Base-by-base conservation (phyloP, 1,140 invertebrate genomes). In the Drosophila prosaltans region DNA sequence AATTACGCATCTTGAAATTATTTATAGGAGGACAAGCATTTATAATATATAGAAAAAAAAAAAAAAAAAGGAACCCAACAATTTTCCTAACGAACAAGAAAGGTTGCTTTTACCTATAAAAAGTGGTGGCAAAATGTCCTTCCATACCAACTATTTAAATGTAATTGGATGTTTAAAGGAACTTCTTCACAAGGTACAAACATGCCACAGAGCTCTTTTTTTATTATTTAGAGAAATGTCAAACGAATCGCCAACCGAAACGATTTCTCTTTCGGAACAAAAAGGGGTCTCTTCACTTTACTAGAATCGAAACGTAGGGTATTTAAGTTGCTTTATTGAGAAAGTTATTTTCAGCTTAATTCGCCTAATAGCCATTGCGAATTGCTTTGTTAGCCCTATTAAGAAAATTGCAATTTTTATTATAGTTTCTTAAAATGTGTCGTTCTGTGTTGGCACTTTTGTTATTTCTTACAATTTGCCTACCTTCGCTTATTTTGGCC, bases 1-100 rank as follows among this genome's bases (percentile, higher is more conserved):
- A 90, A 90, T 90, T 90, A 90, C 85, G 85, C 85, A 90, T 90
- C 85, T 90, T 90, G 85, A 68, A 90, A 90, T 81, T 90, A 90
- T 85, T 90, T 85, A 90, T 89, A 89, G 77, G 80, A 65, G 64
- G 39, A 28, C 70, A 69, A 58, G 43, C 9, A 26, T 1, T 3
- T 16, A 51, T 8, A 30, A 57, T 57, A 24, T 45, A 16, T 45
- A 10, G 26, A 16, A 16, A 10, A 11, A 21, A 40, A 62, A 48
- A 62, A 48, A 30, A 40, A 24, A 41, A 6, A 11, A 2, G 4
- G 2, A 30, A 30, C 16, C 16, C 28, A 65, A 36, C 32, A 36
- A 36, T 36, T 57, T 30, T 30, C 28, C 28, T 30, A 30, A 30
- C 28, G 48, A 40, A 28, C 28, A 7, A 48, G 43, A 64, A 26